These are phyloP conservation scores for Malurus alboscapulatus DNA, from an alignment of 2,113 vertebrate species.

Conservation along the genomic window DNA sequence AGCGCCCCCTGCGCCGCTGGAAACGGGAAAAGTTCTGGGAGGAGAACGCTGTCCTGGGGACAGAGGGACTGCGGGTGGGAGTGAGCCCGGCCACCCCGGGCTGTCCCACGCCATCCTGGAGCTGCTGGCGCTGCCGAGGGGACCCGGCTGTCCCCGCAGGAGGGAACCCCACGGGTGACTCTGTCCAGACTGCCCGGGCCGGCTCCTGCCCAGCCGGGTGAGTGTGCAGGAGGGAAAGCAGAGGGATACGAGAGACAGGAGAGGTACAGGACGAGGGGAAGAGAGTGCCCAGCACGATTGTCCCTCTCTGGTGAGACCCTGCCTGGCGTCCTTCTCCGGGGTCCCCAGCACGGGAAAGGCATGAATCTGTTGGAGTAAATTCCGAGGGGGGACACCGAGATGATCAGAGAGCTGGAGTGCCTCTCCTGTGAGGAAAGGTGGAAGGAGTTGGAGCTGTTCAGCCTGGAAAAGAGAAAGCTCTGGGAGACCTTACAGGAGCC, in stretches of 20 bases:
- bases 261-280: fast-evolving
- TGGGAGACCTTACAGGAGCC: neutral
- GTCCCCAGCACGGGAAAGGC: neutral
- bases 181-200: neutral
- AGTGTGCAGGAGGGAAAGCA: fast-evolving
- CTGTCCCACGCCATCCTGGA: fast-evolving
- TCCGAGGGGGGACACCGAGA: neutral
- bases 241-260: fast-evolving
- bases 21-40: fast-evolving
- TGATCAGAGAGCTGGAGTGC: too few relatives aligned
- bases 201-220: fast-evolving
- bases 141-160: fast-evolving
- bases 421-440: neutral
- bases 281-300: neutral
- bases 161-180: fast-evolving
- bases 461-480: neutral
- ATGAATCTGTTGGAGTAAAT: neutral
- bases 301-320: neutral
- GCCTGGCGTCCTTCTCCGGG: neutral
- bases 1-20: fast-evolving
- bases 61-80: fast-evolving
- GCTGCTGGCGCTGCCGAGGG: fast-evolving
- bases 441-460: neutral
- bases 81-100: fast-evolving
- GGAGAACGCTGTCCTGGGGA: fast-evolving